Evolutionary conservation across 2,888 invertebrate genomes (phyloP).

Genomic region (Melanostoma scalare): DNA sequence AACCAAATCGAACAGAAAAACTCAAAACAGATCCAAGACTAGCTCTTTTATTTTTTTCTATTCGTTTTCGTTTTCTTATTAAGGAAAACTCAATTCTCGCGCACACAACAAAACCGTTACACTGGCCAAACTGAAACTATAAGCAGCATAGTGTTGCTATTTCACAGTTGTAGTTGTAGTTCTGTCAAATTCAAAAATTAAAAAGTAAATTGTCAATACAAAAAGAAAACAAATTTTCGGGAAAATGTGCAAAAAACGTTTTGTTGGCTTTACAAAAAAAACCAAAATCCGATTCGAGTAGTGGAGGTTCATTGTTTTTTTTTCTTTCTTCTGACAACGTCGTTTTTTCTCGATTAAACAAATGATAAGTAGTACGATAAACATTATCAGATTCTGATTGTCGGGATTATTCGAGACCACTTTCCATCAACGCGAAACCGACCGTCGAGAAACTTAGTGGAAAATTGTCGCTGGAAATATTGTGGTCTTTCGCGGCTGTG

Average conservation of each 20-base stretch:
- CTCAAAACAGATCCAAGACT: conserved; percentile 16
- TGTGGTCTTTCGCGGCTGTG: conserved; percentile 44
- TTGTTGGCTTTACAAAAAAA: conserved; percentile 31
- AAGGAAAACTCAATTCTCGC: neutral
- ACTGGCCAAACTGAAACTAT: conserved; percentile 7
- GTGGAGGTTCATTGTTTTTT: conserved; percentile 1
- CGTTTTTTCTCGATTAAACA: conserved; percentile 4
- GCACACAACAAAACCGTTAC: neutral
- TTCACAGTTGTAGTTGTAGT: neutral
- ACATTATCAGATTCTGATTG: conserved; percentile 13
- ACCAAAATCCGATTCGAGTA: conserved; percentile 50
- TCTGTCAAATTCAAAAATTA: neutral
- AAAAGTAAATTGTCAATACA: conserved; percentile 30
- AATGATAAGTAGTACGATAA: conserved; percentile 4
- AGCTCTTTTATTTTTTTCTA: conserved; percentile 20
- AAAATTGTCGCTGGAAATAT: conserved; percentile 44
- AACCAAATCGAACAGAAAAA: conserved; percentile 22
- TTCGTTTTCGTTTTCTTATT: conserved; percentile 12
- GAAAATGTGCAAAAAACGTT: conserved; percentile 53
- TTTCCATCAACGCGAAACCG: neutral
- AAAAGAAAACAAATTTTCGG: conserved; percentile 14
- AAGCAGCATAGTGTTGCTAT: conserved; percentile 39
- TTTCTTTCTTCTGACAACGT: conserved; percentile 4
- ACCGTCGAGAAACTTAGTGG: neutral
- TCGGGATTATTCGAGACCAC: neutral